phyloP scores from a whole-genome alignment of 2,888 invertebrate genomes.

The Sinopyrophorus schimmeli region DNA sequence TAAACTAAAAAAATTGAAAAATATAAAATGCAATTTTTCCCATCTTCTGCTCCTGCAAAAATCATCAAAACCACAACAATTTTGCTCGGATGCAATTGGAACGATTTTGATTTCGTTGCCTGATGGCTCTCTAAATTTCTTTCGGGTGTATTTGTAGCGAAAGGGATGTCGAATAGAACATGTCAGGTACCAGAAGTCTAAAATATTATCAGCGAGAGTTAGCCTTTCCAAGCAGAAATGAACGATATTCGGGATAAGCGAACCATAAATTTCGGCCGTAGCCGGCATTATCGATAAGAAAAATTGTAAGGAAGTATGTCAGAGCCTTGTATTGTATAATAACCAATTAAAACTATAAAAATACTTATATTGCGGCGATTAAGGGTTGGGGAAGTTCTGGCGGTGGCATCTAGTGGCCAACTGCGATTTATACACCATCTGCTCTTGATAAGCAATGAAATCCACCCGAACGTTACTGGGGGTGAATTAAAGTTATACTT shows the following conservation, averaged over 20 bases:
- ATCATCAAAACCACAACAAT: too few relatives aligned
- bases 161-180: too few relatives aligned
- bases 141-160: too few relatives aligned
- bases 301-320: conserved; percentile 14
- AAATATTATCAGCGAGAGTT: too few relatives aligned
- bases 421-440: conserved; percentile 55
- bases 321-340: conserved; percentile 28
- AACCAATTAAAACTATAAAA: conserved; percentile 32
- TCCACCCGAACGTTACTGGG: conserved; percentile 38
- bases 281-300: conserved; percentile 15
- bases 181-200: too few relatives aligned
- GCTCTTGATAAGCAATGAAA: conserved; percentile 46
- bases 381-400: conserved; percentile 41
- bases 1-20: too few relatives aligned
- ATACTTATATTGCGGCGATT: conserved; percentile 23
- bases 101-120: too few relatives aligned
- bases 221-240: too few relatives aligned
- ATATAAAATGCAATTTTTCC: too few relatives aligned
- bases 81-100: too few relatives aligned
- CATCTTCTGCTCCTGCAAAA: too few relatives aligned
- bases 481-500: conserved; percentile 19
- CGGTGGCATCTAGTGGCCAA: conserved; percentile 53
- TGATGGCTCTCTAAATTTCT: too few relatives aligned
- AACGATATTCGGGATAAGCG: conserved; percentile 3
- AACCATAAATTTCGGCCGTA: conserved; percentile 3